Conservation (phyloP, 2,797 vertebrate genomes). For the Gorsachius magnificus region DNA sequence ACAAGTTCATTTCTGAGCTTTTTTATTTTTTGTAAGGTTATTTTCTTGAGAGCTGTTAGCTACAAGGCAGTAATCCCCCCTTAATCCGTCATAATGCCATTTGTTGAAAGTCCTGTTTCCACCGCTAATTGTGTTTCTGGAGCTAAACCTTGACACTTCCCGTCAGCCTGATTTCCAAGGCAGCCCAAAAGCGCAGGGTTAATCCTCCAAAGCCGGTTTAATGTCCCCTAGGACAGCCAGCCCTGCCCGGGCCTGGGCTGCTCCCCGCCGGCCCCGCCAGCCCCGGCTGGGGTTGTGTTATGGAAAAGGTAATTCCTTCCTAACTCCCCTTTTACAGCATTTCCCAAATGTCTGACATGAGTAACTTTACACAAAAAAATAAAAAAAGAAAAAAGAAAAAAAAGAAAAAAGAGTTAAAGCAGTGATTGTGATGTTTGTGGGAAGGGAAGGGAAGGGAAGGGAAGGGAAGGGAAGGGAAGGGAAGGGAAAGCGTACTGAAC, state of each 20-base stretch:
- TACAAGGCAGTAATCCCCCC: constrained; percentile 47
- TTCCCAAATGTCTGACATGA: neutral
- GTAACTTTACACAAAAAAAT: no score
- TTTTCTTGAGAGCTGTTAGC: constrained; percentile 50
- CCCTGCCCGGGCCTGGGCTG: neutral
- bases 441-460: no score
- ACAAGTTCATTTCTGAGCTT: constrained; percentile 29
- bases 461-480: neutral
- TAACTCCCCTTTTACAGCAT: neutral
- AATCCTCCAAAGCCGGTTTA: neutral
- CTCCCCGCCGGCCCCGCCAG: no score
- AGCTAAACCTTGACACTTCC: constrained; percentile 6
- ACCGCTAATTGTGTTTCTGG: constrained; percentile 55
- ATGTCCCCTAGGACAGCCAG: neutral
- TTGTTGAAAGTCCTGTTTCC: constrained; percentile 45
- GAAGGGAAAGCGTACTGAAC: neutral
- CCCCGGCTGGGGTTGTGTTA: no score
- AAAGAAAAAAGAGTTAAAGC: neutral
- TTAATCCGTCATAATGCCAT: constrained; percentile 65
- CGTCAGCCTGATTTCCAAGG: neutral
- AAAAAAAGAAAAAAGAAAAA: no score
- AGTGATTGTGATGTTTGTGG: no score
- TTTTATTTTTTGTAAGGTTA: neutral
- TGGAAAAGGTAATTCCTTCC: neutral
- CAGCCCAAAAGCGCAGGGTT: neutral